A percentile compares a stretch with the other conserved stretches of the same genome.
phyloP scores from a whole-genome alignment of 2,797 vertebrate species.

The Pseudotriccus pelzelni region DNA sequence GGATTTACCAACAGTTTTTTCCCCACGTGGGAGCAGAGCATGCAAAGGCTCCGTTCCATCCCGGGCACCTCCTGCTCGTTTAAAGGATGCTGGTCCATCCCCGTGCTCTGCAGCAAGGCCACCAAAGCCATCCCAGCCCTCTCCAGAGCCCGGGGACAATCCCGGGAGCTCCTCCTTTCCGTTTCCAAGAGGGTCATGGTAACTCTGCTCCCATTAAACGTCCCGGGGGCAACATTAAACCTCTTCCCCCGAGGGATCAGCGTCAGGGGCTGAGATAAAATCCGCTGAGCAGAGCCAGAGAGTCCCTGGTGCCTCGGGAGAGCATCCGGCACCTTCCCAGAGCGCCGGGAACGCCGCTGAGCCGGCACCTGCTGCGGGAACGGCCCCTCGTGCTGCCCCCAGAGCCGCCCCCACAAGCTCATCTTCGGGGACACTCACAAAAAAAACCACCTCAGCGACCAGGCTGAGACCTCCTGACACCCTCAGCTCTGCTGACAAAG shows the following conservation, averaged over 20 bases:
- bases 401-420: fast-evolving
- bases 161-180: background rate
- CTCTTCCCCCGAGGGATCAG: background rate
- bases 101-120: background rate
- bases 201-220: background rate
- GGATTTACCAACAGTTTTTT: background rate
- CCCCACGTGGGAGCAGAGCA: background rate
- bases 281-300: background rate
- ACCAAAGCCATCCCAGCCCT: background rate
- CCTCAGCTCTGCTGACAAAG: background rate
- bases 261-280: background rate
- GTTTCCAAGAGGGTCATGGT: background rate
- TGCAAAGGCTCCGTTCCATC: background rate
- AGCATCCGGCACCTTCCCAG: background rate
- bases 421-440: background rate
- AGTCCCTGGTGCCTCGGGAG: background rate
- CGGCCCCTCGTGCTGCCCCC: background rate
- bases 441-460: background rate
- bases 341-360: background rate
- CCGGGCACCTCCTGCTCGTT: background rate
- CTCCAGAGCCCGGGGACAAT: fast-evolving
- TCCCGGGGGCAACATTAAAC: background rate
- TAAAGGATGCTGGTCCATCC: fast-evolving
- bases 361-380: fast-evolving
- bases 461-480: background rate